Evolutionary conservation across 1,140 invertebrate genomes (phyloP).

Genomic region (Dolichoris vasculosae): DNA sequence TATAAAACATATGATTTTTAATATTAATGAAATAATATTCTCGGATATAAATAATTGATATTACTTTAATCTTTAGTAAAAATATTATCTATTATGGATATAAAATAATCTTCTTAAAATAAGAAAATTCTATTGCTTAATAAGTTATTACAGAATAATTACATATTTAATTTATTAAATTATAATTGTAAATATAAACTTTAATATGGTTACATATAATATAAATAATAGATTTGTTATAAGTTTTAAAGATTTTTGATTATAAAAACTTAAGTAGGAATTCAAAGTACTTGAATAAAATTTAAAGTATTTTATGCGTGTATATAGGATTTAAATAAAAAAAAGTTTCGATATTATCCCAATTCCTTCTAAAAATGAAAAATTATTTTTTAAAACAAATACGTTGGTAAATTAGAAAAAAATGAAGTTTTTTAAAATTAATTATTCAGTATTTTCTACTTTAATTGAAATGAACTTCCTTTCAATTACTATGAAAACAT

Average conservation of each 20-base stretch:
- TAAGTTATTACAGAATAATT: background rate
- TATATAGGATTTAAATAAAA: background rate
- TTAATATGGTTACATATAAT: too few relatives aligned
- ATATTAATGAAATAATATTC: too few relatives aligned
- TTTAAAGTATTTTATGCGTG: background rate
- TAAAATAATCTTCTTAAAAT: background rate
- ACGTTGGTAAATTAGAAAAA: background rate
- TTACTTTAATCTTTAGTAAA: background rate
- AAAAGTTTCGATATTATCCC: background rate
- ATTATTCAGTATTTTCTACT: background rate
- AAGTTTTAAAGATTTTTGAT: too few relatives aligned
- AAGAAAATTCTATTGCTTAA: background rate
- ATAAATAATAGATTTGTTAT: background rate
- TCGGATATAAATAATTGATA: too few relatives aligned
- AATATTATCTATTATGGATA: background rate
- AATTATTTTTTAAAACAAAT: background rate
- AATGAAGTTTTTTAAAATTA: background rate
- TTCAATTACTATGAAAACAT: slow-evolving; percentile 4
- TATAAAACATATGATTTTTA: too few relatives aligned
- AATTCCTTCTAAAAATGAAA: background rate
- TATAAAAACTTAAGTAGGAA: background rate
- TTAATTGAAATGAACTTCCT: background rate
- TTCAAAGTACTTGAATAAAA: background rate
- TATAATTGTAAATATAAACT: too few relatives aligned
- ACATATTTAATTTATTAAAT: too few relatives aligned